Conservation (phyloP, 2,113 vertebrate species). For the Chaenogobius annularis region DNA sequence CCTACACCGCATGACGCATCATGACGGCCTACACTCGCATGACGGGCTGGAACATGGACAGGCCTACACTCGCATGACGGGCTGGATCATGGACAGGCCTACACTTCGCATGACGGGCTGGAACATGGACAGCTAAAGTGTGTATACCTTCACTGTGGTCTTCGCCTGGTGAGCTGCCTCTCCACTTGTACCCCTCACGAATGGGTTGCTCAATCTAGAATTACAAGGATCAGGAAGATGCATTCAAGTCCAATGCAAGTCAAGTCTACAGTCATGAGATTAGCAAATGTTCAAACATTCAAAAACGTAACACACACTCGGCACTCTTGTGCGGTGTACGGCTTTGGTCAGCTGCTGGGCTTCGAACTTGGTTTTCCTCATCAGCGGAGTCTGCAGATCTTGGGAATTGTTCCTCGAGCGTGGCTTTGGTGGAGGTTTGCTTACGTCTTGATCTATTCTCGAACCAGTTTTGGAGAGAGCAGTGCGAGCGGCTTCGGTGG, state of each 20-base stretch:
- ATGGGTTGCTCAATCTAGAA: neutral
- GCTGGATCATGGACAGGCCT: no score
- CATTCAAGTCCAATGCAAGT: neutral
- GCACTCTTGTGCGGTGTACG: neutral
- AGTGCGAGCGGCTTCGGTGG: neutral
- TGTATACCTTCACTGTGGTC: neutral
- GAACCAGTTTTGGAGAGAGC: neutral
- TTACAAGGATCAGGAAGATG: constrained; percentile 19
- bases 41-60: no score
- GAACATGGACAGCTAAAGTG: no score
- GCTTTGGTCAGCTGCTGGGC: constrained; percentile 4
- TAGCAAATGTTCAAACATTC: neutral
- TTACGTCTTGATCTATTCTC: neutral
- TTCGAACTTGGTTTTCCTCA: constrained; percentile 23
- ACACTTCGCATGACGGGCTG: no score
- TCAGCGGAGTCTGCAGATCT: neutral
- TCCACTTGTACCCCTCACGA: constrained; percentile 37
- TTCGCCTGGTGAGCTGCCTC: neutral
- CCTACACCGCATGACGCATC: no score
- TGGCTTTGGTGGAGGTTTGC: neutral
- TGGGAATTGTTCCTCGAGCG: neutral
- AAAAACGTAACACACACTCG: constrained; percentile 27
- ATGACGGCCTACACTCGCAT: no score
- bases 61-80: no score
- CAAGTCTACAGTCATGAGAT: neutral